A percentile compares a stretch with the other conserved stretches of the same genome.
Evolutionary conservation across 2,113 vertebrate genomes (phyloP).

Genomic region (Anolis carolinensis): DNA sequence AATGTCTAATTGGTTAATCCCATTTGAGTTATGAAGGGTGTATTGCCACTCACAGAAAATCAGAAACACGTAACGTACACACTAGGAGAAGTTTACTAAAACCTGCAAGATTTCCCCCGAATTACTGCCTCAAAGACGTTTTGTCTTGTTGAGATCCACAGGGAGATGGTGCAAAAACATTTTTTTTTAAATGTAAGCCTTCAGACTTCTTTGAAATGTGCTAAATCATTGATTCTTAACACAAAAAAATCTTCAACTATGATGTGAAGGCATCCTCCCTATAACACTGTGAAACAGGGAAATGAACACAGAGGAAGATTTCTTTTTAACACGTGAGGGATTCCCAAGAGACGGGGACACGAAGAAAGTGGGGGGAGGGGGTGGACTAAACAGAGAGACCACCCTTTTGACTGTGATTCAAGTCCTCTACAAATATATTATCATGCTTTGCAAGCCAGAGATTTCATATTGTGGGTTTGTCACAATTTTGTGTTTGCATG

Average conservation of each 20-base stretch:
- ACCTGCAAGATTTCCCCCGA: slow-evolving; percentile 77
- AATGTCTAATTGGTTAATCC: slow-evolving; percentile 91
- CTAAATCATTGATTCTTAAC: slow-evolving; percentile 76
- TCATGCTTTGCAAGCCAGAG: not conserved
- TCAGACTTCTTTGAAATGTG: slow-evolving; percentile 72
- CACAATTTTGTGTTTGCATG: not conserved
- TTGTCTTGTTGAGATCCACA: slow-evolving; percentile 66
- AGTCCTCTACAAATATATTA: not conserved
- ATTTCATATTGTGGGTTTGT: not conserved
- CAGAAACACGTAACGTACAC: slow-evolving; percentile 76
- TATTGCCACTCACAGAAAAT: slow-evolving; percentile 80
- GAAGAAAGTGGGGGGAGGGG: not conserved
- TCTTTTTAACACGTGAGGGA: not conserved
- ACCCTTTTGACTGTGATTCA: not conserved
- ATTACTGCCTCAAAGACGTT: slow-evolving; percentile 76
- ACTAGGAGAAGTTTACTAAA: slow-evolving; percentile 80
- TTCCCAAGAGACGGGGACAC: not conserved
- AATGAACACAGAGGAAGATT: too few relatives aligned
- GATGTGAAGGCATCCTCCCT: slow-evolving; percentile 29
- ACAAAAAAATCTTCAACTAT: slow-evolving; percentile 75
- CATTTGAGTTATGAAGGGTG: slow-evolving; percentile 85
- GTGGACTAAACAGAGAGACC: not conserved
- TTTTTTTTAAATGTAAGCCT: slow-evolving; percentile 37
- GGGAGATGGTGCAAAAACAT: slow-evolving; percentile 74
- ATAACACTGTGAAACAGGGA: not conserved